Percentiles rank a stretch among this genome's conserved stretches.
phyloP scores from a whole-genome alignment of 53 echinoderm and acorn worm species.

The Mesocentrotus franciscanus region DNA sequence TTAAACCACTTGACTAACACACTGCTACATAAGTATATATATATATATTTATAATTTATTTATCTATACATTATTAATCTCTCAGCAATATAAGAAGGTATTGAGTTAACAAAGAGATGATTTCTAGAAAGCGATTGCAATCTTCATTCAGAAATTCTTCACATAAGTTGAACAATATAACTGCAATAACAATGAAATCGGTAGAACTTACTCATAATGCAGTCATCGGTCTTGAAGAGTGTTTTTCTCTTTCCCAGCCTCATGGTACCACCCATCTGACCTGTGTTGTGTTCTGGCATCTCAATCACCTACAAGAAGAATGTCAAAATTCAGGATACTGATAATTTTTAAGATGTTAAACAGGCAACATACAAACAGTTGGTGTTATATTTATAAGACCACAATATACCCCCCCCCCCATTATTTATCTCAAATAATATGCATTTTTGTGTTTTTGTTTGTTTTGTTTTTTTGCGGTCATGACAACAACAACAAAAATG shows the following conservation, averaged over 20 bases:
- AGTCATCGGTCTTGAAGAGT: constrained; percentile 86
- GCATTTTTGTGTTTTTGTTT: no score
- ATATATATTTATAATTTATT: no score
- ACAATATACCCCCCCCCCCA: no score
- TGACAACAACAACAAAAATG: no score
- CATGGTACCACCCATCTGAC: constrained; percentile 99
- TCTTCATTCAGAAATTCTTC: not conserved
- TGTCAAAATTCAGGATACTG: constrained; percentile 13
- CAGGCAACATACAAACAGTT: no score
- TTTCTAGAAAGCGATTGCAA: not conserved
- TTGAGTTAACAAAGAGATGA: not conserved
- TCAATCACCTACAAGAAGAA: constrained; percentile 83
- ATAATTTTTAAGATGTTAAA: not conserved
- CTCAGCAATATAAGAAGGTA: not conserved
- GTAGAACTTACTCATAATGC: constrained; percentile 80
- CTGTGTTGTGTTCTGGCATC: constrained; percentile 99
- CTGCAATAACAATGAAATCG: no score
- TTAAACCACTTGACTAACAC: no score
- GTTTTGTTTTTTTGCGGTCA: no score
- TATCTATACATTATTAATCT: not conserved
- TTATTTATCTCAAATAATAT: no score
- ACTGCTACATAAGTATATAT: no score
- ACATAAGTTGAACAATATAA: not conserved
- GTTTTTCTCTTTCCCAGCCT: constrained; percentile 91
- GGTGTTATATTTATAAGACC: no score